These are phyloP conservation scores for Hippopotamus amphibius DNA, from an alignment of 2,113 vertebrate species.

Conservation along the genomic window DNA sequence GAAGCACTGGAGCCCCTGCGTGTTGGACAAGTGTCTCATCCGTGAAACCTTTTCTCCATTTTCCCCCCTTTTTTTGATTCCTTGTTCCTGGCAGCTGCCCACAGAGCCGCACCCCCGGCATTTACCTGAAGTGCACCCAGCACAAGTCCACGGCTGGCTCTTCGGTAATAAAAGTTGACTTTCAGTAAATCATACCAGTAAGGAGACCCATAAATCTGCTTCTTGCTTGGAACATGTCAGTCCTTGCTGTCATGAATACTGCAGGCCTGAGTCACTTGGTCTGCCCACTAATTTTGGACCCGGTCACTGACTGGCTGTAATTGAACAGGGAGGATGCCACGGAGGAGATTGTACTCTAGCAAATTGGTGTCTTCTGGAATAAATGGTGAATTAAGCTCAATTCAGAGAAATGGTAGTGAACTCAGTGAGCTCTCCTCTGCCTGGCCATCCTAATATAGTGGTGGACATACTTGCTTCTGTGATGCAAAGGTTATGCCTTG, in stretches of 20 bases:
- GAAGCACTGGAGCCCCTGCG: not conserved
- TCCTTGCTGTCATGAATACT: not conserved
- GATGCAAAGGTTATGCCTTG: fast-evolving
- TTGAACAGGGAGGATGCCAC: not conserved
- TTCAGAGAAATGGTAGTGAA: not conserved
- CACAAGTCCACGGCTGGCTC: not conserved
- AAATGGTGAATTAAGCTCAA: not conserved
- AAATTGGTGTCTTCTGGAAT: not conserved
- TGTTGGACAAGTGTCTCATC: constrained; percentile 54
- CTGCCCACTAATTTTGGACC: not conserved
- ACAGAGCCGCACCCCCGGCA: constrained; percentile 29
- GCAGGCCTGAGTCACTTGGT: constrained; percentile 14
- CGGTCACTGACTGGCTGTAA: not conserved
- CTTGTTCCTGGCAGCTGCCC: constrained; percentile 41
- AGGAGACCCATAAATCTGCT: constrained; percentile 62
- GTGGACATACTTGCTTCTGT: not conserved
- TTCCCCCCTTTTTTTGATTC: not conserved
- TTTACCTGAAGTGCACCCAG: not conserved
- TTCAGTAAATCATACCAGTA: constrained; percentile 68
- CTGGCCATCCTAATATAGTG: fast-evolving
- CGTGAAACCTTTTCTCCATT: constrained; percentile 37
- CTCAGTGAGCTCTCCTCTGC: too few relatives aligned
- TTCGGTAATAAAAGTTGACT: constrained; percentile 63
- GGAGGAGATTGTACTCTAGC: not conserved
- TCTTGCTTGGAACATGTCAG: constrained; percentile 12